Conservation (phyloP, 2,888 invertebrate species). For the Ophioninae sp. region DNA sequence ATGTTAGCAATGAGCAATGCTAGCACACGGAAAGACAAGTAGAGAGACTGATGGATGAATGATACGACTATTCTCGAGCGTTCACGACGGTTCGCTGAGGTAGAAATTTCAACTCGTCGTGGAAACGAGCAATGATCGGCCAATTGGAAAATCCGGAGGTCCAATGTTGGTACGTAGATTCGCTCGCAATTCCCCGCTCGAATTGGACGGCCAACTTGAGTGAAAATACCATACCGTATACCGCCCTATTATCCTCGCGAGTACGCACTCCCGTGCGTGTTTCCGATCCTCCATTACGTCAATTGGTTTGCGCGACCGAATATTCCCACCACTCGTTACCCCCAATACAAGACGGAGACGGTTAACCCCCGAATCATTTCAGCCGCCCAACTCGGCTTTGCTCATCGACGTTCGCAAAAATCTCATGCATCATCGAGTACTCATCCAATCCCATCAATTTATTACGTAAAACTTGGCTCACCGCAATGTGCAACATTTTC, state of each 20-base stretch:
- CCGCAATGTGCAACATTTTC: neutral
- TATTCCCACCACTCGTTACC: neutral
- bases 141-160: conserved; percentile 64
- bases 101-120: conserved; percentile 59
- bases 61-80: conserved; percentile 27
- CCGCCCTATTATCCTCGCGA: conserved; percentile 22
- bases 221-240: conserved; percentile 28
- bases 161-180: conserved; percentile 51
- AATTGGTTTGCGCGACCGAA: neutral
- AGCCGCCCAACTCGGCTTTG: neutral
- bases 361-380: neutral
- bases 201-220: conserved; percentile 49
- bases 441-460: neutral
- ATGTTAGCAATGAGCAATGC: conserved; percentile 66
- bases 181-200: conserved; percentile 35
- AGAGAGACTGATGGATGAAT: conserved; percentile 47
- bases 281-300: conserved; percentile 3
- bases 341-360: neutral
- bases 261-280: neutral
- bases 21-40: conserved; percentile 14
- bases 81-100: conserved; percentile 36
- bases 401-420: neutral
- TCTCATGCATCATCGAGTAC: neutral
- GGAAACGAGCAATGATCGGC: conserved; percentile 65
- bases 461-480: neutral